Conservation (phyloP, 1,140 invertebrate species). For the Diorhabda sublineata region DNA sequence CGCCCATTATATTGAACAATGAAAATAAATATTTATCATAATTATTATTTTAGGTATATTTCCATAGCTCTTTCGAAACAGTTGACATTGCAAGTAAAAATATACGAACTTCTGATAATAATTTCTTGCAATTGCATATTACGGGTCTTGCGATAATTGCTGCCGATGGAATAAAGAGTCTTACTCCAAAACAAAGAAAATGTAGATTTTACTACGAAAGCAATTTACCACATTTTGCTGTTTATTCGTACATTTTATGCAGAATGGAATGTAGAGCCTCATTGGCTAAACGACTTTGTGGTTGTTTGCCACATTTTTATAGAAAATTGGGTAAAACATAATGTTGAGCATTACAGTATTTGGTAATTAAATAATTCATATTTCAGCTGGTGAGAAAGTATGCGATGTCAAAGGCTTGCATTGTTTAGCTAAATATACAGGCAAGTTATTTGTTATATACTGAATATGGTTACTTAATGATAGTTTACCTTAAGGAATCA, state of each 20-base stretch:
- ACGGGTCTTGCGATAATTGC: constrained; percentile 39
- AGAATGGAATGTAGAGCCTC: constrained; percentile 61
- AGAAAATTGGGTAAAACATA: constrained; percentile 46
- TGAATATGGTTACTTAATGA: too few species aligned
- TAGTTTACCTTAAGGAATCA: too few species aligned
- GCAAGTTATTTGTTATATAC: constrained; percentile 41
- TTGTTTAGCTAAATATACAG: constrained; percentile 57
- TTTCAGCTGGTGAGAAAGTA: constrained; percentile 52
- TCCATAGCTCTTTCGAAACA: constrained; percentile 43
- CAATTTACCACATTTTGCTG: constrained; percentile 57
- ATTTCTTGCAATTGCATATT: constrained; percentile 45
- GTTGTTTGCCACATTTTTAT: constrained; percentile 64
- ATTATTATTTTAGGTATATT: constrained; percentile 35
- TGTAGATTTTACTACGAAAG: constrained; percentile 61
- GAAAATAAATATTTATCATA: too few species aligned
- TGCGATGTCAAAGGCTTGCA: constrained; percentile 58
- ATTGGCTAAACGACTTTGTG: constrained; percentile 55
- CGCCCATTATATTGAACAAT: too few species aligned
- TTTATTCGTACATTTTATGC: constrained; percentile 63
- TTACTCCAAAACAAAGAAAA: constrained; percentile 57
- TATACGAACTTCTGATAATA: constrained; percentile 33
- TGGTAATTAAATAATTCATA: background rate
- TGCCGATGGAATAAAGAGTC: constrained; percentile 31
- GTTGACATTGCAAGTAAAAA: constrained; percentile 39
- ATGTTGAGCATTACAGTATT: background rate